Base-by-base conservation (phyloP, 2,797 vertebrate genomes). In the Semotilus atromaculatus region DNA sequence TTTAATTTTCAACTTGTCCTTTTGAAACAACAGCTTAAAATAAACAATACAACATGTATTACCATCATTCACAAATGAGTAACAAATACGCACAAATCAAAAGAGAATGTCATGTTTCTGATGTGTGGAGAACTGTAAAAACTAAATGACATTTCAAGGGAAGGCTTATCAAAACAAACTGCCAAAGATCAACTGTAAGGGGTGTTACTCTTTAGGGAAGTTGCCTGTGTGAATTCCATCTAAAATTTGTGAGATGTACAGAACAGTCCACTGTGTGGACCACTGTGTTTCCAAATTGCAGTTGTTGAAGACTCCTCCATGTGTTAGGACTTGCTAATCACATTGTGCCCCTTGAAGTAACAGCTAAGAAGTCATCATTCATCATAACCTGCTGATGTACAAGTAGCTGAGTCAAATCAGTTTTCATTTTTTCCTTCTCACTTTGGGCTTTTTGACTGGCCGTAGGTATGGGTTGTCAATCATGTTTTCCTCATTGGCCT, bases 381-480 rank as follows among this genome's bases (percentile, higher is more conserved):
- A 9, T 31, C 38, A 36, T n/a, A 58, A 36, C 58, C 23, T 0
- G 45, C 3, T 31, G n/a, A 71, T 58, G 23, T 71, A 55, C 16
- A 71, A 71, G 51, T n/a, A 58, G 36, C 26, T 0, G 18, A 90
- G 91, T 88, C 23, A 43, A 29, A 36, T n/a, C 3, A 5, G 9
- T 16, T 4, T 83, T 98, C 95, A 99, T 92, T 99, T 99, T 97
- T 99, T 99, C 92, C 98, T 94, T 89, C 97, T 97, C 84, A 99
- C 96, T 95, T 99, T 99, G 90, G 98, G 98, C 84, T 99, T 99
- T 91, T 99, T 99, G 78, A 99, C 98, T 0, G 98, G 98, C 1
- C 98, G 90, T 31, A 99, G 95, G 71, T 99, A 99, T 4, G 98
- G 98, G 79, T 99, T 99, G 92, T 99, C 98, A 0, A 99, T 99